A percentile compares a stretch with the other conserved stretches of the same genome.
Evolutionary conservation across 2,888 invertebrate genomes (phyloP).

Genomic region (Pollenia angustigena): DNA sequence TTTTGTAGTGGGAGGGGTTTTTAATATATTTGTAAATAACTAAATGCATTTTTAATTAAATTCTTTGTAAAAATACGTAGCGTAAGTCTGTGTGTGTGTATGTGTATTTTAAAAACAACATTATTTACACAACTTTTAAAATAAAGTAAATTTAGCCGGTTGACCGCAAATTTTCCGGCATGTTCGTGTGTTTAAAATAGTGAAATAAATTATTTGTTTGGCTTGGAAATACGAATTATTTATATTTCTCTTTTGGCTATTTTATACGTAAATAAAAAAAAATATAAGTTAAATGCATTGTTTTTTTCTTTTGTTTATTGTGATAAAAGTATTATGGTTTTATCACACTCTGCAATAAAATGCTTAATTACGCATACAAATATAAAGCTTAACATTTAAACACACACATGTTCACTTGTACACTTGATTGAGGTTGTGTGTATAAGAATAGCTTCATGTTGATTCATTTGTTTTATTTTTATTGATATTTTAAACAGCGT

Average conservation of each 20-base stretch:
- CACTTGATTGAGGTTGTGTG: not conserved
- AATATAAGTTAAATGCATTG: not conserved
- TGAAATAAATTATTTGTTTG: not conserved
- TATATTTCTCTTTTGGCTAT: not conserved
- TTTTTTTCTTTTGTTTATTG: not conserved
- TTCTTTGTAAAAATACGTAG: not conserved
- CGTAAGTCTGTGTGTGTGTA: not conserved
- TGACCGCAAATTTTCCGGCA: conserved; percentile 18
- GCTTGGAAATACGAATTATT: not conserved
- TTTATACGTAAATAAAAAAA: not conserved
- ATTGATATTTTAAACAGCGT: not conserved
- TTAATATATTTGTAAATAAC: not conserved
- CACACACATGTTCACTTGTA: not conserved
- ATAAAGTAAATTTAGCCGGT: conserved; percentile 1
- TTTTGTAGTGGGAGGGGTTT: not conserved
- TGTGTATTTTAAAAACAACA: not conserved
- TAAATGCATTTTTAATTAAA: conserved; percentile 1
- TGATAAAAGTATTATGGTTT: no score
- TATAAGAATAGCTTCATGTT: not conserved
- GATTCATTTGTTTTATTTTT: not conserved
- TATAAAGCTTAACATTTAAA: not conserved
- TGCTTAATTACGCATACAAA: not conserved
- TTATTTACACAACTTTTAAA: not conserved
- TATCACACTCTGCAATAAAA: conserved; percentile 28
- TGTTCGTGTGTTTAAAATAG: no score